Percentiles rank a stretch among this genome's conserved stretches.
Evolutionary conservation across 2,888 invertebrate species (phyloP).

Genomic region (Cepaea hortensis): DNA sequence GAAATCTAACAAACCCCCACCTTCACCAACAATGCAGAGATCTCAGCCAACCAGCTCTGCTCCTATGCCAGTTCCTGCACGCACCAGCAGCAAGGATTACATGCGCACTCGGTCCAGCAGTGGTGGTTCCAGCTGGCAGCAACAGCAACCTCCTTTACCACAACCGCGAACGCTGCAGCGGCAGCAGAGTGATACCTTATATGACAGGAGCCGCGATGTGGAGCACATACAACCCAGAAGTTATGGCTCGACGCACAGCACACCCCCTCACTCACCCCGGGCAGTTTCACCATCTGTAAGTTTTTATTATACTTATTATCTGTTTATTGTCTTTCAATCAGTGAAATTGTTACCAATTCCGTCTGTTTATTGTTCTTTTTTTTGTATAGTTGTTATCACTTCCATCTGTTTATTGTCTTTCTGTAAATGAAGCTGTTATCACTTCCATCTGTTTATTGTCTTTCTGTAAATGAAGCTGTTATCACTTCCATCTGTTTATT

Average conservation of each 20-base stretch:
- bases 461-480: too few species aligned
- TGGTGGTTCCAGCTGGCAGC: conserved; percentile 56
- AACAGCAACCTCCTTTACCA: conserved; percentile 46
- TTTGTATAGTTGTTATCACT: too few species aligned
- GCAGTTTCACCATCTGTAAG: conserved; percentile 55
- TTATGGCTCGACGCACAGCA: conserved; percentile 50
- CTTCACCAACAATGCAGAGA: conserved; percentile 62
- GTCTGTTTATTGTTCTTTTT: too few species aligned
- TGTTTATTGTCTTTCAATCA: background rate
- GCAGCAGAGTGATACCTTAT: conserved; percentile 58
- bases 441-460: too few species aligned
- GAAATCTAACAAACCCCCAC: conserved; percentile 62
- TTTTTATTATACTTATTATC: background rate
- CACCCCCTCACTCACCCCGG: conserved; percentile 53
- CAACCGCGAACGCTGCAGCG: conserved; percentile 51
- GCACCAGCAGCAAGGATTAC: conserved; percentile 68
- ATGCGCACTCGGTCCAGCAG: conserved; percentile 64
- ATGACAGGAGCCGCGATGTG: conserved; percentile 55
- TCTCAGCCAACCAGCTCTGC: conserved; percentile 55
- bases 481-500: too few species aligned
- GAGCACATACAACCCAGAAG: conserved; percentile 44
- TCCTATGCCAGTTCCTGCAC: conserved; percentile 57
- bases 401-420: too few species aligned
- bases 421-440: too few species aligned
- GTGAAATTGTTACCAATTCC: too few species aligned